Conservation (phyloP, 2,797 vertebrate genomes). For the Schizopygopsis malacanthus region DNA sequence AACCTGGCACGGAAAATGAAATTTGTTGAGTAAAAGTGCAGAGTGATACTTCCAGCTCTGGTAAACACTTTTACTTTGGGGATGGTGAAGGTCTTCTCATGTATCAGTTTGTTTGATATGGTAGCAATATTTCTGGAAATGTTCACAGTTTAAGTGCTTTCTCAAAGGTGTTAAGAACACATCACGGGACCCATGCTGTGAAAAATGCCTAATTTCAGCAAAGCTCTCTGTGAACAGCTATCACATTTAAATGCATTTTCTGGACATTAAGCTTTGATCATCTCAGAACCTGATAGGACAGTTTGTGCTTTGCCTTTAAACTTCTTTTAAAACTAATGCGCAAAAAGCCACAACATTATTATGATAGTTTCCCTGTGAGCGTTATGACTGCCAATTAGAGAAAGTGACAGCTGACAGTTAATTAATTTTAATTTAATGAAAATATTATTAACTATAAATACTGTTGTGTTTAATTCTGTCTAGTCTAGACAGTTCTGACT, state of each 20-base stretch:
- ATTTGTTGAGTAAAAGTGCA: conserved; percentile 4
- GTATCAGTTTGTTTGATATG: conserved; percentile 5
- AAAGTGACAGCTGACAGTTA: conserved; percentile 10
- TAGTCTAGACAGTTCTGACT: neutral
- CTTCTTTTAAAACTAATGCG: neutral
- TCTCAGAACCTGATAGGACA: conserved; percentile 14
- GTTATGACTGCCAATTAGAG: conserved; percentile 25
- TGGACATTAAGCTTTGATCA: neutral
- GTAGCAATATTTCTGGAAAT: conserved; percentile 17
- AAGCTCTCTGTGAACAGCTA: neutral
- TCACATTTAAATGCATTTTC: conserved; percentile 6
- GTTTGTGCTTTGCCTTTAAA: conserved; percentile 6
- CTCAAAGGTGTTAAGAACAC: neutral
- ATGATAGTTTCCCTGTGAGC: neutral
- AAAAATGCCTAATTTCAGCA: conserved; percentile 22
- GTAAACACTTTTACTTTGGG: conserved; percentile 28
- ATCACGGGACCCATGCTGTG: neutral
- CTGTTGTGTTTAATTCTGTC: neutral
- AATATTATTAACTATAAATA: conserved; percentile 26
- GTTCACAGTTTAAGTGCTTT: neutral
- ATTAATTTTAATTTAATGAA: conserved; percentile 26
- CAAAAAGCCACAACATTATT: neutral
- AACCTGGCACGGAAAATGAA: conserved; percentile 22
- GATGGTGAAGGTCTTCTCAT: conserved; percentile 13
- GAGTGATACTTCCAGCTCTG: conserved; percentile 16